Evolutionary conservation across 2,888 invertebrate species (phyloP), one percentile per base, ranked within the genome.

Genomic region (Drosophila barbarae): DNA sequence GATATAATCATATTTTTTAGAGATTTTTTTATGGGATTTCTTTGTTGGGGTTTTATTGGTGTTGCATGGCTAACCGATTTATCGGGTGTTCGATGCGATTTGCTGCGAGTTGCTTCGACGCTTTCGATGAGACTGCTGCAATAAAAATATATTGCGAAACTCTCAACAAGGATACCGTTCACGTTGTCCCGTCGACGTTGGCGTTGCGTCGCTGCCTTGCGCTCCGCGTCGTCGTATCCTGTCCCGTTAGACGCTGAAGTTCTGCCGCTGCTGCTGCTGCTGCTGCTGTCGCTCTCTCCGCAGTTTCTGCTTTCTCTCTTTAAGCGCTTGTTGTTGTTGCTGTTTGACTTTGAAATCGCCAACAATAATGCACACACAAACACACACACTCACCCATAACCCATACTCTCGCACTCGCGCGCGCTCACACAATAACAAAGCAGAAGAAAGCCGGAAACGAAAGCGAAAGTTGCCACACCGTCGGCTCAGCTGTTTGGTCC

Each of bases 101-200:
- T 54, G 65, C 42, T 42, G 42, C 42, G 42, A 42, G 79, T 76
- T 82, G 79, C 72, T 74, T 81, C 77, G 84, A 84, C 86, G 86
- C 74, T 81, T 87, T 72, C 80, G 82, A 73, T 78, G 76, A 76
- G 85, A 87, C 86, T 87, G 87, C 84, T 78, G 84, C 84, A 85
- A 83, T 85, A 84, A 76, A 78, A 83, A 72, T 80, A 77, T 83
- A 81, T 85, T 84, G 86, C 84, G 73, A 85, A 87, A 85, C 86
- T 84, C 83, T 84, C 79, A 80, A 80, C 85, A 81, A 84, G 86
- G 86, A 84, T 85, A 76, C 58, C 74, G 76, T 72, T 72, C 65
- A 67, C 71, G 74, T 67, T 72, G 74, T 63, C 61, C 67, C 61
- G 72, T 39, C 69, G 69, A 67, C 57, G 67, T 47, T 18, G 46